Conservation (phyloP, 2,797 vertebrate genomes). For the Rhynchotus rufescens region DNA sequence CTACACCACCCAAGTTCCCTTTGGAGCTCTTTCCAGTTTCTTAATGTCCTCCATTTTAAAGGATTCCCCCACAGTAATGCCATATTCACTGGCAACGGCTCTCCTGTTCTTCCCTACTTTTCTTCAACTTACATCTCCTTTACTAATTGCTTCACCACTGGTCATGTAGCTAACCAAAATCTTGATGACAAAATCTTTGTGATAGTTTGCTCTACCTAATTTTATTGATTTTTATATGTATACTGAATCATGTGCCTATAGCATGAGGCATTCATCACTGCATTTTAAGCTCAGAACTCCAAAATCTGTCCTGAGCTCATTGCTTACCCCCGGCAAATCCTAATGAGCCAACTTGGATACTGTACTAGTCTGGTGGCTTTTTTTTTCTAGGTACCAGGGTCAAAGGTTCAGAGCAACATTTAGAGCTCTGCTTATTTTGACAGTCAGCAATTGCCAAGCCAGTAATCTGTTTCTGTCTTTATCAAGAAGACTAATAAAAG, state of each 20-base stretch:
- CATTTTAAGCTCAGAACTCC: not conserved
- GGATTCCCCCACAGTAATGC: not conserved
- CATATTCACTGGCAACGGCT: not conserved
- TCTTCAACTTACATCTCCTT: not conserved
- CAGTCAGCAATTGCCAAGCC: not conserved
- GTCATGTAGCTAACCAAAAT: not conserved
- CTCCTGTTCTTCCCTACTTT: not conserved
- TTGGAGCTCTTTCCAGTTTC: not conserved
- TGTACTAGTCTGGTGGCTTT: not conserved
- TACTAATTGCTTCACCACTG: not conserved
- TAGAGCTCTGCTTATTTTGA: not conserved
- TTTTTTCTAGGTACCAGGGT: not conserved
- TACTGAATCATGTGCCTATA: not conserved
- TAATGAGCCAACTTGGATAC: not conserved
- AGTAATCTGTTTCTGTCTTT: conserved; percentile 7
- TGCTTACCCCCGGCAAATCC: not conserved
- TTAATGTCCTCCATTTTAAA: not conserved
- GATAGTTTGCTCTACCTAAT: accelerated
- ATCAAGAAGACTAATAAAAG: not conserved
- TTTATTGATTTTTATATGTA: not conserved
- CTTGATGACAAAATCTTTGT: not conserved
- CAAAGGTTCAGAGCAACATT: not conserved
- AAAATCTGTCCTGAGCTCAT: not conserved
- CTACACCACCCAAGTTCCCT: not conserved
- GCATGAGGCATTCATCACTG: not conserved